Percentiles rank a stretch among this genome's conserved stretches.
Evolutionary conservation across 2,113 vertebrate species (phyloP).

Genomic region (Sinocyclocheilus anophthalmus): DNA sequence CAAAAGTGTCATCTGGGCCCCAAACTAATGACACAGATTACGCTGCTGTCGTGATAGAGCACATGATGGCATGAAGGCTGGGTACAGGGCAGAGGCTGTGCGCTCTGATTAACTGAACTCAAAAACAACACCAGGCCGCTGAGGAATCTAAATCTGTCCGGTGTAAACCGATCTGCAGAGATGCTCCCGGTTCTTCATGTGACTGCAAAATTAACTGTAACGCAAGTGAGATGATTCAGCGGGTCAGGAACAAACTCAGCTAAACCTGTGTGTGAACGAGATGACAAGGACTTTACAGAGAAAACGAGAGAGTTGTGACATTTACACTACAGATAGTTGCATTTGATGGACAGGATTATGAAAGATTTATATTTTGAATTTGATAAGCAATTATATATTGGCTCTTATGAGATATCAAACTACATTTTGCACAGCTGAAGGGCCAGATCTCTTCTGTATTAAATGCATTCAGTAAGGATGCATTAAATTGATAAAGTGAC

Average conservation of each 20-base stretch:
- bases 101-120: slow-evolving; percentile 52
- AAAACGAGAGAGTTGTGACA: background rate
- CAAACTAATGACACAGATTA: slow-evolving; percentile 32
- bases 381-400: background rate
- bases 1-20: slow-evolving; percentile 3
- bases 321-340: background rate
- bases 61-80: slow-evolving; percentile 1
- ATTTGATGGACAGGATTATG: background rate
- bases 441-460: background rate
- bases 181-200: slow-evolving; percentile 61
- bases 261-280: slow-evolving; percentile 23
- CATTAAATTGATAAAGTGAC: background rate
- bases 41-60: slow-evolving; percentile 11
- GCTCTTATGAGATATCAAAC: background rate
- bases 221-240: slow-evolving; percentile 58
- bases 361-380: background rate
- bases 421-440: background rate
- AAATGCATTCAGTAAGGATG: background rate
- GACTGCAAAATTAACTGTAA: slow-evolving; percentile 66
- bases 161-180: slow-evolving; percentile 68
- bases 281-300: background rate
- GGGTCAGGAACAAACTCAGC: slow-evolving; percentile 34
- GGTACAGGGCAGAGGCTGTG: slow-evolving; percentile 44
- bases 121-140: slow-evolving; percentile 44
- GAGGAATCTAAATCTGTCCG: slow-evolving; percentile 65